Evolutionary conservation across 2,888 invertebrate species (phyloP).

Genomic region (Ceraclea dissimilis): DNA sequence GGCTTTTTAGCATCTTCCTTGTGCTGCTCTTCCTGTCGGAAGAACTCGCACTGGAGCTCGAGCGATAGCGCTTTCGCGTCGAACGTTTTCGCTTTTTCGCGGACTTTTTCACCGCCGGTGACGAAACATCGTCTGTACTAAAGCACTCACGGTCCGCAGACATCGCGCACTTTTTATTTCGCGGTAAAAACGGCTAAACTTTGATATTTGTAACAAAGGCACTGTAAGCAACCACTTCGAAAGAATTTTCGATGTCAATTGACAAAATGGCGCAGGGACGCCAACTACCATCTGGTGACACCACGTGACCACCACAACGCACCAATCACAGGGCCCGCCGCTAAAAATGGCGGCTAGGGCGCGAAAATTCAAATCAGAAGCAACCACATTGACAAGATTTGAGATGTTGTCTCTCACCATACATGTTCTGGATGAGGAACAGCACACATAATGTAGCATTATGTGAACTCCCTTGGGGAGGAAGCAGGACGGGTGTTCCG

Average conservation of each 20-base stretch:
- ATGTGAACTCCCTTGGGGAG: too few relatives aligned
- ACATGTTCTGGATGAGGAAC: conserved; percentile 5
- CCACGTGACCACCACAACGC: not conserved
- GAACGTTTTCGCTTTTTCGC: not conserved
- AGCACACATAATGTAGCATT: too few relatives aligned
- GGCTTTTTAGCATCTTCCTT: not conserved
- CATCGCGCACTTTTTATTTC: not conserved
- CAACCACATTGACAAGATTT: not conserved
- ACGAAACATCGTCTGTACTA: not conserved
- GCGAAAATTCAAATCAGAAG: not conserved
- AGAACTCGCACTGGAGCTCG: not conserved
- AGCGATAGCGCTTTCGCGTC: not conserved
- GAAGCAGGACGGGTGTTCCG: too few relatives aligned
- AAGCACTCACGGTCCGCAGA: not conserved
- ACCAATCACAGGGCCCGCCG: not conserved
- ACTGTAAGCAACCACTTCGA: not conserved
- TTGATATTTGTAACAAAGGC: not conserved
- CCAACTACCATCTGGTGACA: not conserved
- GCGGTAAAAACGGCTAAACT: not conserved
- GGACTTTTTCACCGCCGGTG: not conserved
- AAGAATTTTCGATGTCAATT: conserved; percentile 3
- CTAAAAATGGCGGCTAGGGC: not conserved
- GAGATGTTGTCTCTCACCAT: conserved; percentile 1
- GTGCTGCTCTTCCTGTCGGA: not conserved
- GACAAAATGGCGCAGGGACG: not conserved